Conservation (phyloP, 2,113 vertebrate species). For the Panthera uncia region DNA sequence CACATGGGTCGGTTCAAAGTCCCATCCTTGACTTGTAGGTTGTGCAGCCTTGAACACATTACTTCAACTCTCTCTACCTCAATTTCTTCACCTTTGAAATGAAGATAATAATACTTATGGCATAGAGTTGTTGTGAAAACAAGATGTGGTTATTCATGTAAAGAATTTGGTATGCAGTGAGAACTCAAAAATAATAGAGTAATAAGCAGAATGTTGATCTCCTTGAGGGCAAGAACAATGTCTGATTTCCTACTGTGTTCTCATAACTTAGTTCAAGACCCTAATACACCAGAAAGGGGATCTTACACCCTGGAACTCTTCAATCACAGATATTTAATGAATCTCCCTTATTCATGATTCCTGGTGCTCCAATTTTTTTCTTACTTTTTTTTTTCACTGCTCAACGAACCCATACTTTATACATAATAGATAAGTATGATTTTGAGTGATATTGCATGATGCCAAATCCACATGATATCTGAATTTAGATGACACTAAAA, state of each 20-base stretch:
- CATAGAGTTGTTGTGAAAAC: background rate
- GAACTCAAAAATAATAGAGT: background rate
- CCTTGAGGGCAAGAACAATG: background rate
- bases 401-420: background rate
- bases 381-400: background rate
- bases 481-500: background rate
- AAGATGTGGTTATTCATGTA: background rate
- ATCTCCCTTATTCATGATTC: background rate
- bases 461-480: background rate
- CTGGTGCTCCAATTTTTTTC: background rate
- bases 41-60: background rate
- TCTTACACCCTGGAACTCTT: background rate
- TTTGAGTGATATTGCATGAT: background rate
- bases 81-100: background rate
- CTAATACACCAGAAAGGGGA: background rate
- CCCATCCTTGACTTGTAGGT: background rate
- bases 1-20: background rate
- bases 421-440: background rate
- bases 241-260: constrained; percentile 12
- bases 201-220: background rate
- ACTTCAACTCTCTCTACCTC: background rate
- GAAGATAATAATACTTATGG: background rate
- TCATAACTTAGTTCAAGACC: background rate
- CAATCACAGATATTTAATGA: background rate
- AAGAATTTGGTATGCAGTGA: background rate